phyloP scores from a whole-genome alignment of 1,140 invertebrate species.

The Polypedilum vanderplanki region DNA sequence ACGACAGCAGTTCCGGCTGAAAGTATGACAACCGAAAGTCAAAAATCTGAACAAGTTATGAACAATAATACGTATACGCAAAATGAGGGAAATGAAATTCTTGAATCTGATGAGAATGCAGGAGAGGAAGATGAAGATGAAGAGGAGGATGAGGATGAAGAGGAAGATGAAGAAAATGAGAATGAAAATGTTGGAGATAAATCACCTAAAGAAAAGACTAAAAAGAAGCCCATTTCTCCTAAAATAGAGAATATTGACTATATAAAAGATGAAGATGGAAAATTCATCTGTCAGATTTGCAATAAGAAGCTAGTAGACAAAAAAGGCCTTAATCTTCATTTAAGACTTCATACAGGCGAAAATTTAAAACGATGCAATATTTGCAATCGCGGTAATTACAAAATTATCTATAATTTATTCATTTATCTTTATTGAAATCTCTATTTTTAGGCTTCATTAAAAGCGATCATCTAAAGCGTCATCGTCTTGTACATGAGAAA shows the following conservation, averaged over 20 bases:
- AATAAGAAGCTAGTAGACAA: slow-evolving; percentile 27
- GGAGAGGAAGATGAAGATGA: background rate
- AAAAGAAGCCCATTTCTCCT: background rate
- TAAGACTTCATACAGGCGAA: slow-evolving; percentile 8
- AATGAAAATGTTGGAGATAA: background rate
- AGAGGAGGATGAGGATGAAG: background rate
- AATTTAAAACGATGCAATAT: slow-evolving; percentile 26
- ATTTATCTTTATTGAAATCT: background rate
- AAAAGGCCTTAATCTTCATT: slow-evolving; percentile 20
- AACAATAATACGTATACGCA: background rate
- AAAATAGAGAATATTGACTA: slow-evolving; percentile 1
- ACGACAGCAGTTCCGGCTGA: background rate
- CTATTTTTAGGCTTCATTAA: slow-evolving; percentile 15
- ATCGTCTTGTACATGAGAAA: background rate
- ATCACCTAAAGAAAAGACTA: background rate
- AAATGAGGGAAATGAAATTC: background rate
- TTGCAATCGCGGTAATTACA: slow-evolving; percentile 11
- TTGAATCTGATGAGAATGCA: background rate
- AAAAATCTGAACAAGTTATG: background rate
- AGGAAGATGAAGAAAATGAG: background rate
- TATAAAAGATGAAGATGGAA: slow-evolving; percentile 15
- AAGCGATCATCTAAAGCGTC: slow-evolving; percentile 20
- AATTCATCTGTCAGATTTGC: slow-evolving; percentile 27
- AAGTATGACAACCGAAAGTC: background rate
- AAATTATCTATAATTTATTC: background rate